A percentile compares a stretch with the other conserved stretches of the same genome.
Evolutionary conservation across 2,888 invertebrate species (phyloP).

Genomic region (Lasioglossum villosulum): DNA sequence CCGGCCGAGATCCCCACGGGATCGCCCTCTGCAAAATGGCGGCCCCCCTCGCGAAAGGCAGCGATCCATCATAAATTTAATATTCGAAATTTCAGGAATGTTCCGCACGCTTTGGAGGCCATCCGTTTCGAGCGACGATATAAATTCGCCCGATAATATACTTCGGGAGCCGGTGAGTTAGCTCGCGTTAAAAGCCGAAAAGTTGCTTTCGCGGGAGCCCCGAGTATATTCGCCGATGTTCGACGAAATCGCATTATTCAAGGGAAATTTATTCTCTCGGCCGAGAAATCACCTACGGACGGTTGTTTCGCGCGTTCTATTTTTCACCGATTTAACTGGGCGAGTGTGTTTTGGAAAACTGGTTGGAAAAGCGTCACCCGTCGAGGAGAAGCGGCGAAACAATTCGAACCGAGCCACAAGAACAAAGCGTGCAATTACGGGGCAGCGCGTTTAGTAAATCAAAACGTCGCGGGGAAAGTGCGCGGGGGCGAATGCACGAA

Average conservation of each 20-base stretch:
- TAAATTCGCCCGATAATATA: conserved; percentile 75
- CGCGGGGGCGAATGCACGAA: conserved; percentile 21
- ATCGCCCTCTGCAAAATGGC: conserved; percentile 60
- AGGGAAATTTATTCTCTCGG: conserved; percentile 37
- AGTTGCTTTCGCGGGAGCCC: conserved; percentile 41
- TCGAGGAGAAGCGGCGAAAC: conserved; percentile 28
- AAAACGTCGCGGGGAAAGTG: conserved; percentile 51
- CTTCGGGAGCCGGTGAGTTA: conserved; percentile 65
- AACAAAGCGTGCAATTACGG: conserved; percentile 51
- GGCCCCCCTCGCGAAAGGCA: conserved; percentile 64
- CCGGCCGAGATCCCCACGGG: conserved; percentile 48
- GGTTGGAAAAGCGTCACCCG: neutral
- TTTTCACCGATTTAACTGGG: neutral
- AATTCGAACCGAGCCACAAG: conserved; percentile 27
- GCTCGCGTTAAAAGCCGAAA: conserved; percentile 39
- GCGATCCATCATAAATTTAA: conserved; percentile 81
- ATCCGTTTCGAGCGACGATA: conserved; percentile 71
- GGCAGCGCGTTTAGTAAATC: conserved; percentile 61
- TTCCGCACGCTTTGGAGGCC: conserved; percentile 70
- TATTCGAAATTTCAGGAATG: conserved; percentile 78
- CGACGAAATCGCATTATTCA: conserved; percentile 50
- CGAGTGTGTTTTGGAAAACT: conserved; percentile 10
- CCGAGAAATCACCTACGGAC: neutral
- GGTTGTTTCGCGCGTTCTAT: conserved; percentile 19
- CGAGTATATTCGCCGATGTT: conserved; percentile 13